Evolutionary conservation across 2,113 vertebrate genomes (phyloP), one percentile per base, ranked within the genome.

Genomic region (Leuciscus idus): DNA sequence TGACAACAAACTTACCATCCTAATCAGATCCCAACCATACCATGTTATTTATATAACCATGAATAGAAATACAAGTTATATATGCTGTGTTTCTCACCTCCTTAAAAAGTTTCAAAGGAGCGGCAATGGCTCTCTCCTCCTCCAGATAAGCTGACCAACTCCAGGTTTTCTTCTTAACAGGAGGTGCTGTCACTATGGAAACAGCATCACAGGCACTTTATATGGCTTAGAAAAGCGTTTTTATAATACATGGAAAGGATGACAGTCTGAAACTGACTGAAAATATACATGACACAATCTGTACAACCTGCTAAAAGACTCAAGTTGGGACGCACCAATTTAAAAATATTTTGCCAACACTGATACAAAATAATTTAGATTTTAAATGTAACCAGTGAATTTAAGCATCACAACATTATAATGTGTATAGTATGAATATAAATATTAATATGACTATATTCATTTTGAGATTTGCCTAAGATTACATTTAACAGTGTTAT

Each of bases 141-240:
- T 99, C 98, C 70, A 99, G 92, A 90, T 98, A 99, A 28, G 96
- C 95, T 0, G 97, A 94, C 98, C 98, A 99, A 89, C 97, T 99
- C 98, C 98, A 99, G 0, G 95, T 90, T 64, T 97, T 97, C 91
- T 98, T 98, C 94, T 96, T 99, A 94, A 92, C 94, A 81, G 94
- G 90, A 43, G 96, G 92, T 80, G 95, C 95, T 87, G 93, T 80
- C 26, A 90, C 95, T 95, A 79, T 57, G 12, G 36, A 59, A 83
- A 87, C 83, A 76, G 15, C 26, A 82, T 73, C 19, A 87, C 33
- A 85, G 21, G 36, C 33, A 83, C 77, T 36, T 50, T 61, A 4
- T 17, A 36, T 39, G 55, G 23, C 55, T 61, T 61, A 39, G n/a
- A 62, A 80, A 62, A 30, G 6, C 57, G 61, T 80, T 8, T 15